Base-by-base conservation (phyloP, 2,797 vertebrate species). In the Schizopygopsis malacanthus region DNA sequence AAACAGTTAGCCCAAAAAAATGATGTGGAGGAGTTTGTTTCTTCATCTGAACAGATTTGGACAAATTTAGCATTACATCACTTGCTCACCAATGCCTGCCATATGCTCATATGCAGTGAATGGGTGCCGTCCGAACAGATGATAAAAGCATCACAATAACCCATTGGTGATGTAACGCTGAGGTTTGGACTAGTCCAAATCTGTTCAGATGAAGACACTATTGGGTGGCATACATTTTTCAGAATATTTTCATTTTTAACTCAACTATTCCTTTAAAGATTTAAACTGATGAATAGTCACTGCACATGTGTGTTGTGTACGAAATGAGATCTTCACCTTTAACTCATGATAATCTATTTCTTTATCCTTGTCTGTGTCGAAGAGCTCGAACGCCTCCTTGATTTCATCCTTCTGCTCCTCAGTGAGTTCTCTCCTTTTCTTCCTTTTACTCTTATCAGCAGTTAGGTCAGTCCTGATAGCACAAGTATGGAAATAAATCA, bases 351-450 rank as follows among this genome's bases (percentile, higher is more conserved):
- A 97, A 92, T 96, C 96, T 93, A 97, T 96, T 61, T 95, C 95
- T 93, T 92, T 95, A 85, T 97, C 96, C 92, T 97, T 97, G 88
- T 97, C 96, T 15, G 96, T 96, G 89, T 97, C 96, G 88, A 97
- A 97, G 28, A 97, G 91, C 70, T 97, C 95, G 92, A 97, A 97
- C 33, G 96, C 96, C 93, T 97, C 96, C 94, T 96, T 96, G 89
- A 97, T 96, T 93, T 97, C 96, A 90, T 96, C 95, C 70, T 96
- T 97, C 91, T 97, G 96, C 79, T 97, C 96, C 82, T 96, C 95
- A 22, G 95, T 95, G 50, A 97, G 91, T 87, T 97, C 96, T 92
- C 95, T 95, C 91, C 94, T 95, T 88, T 96, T 97, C 91, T 96
- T 97, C 84, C 94, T 95, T 90, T 96, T 97, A 56, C 89, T 93